phyloP scores from a whole-genome alignment of 2,888 invertebrate genomes.

The Girardia tigrina region DNA sequence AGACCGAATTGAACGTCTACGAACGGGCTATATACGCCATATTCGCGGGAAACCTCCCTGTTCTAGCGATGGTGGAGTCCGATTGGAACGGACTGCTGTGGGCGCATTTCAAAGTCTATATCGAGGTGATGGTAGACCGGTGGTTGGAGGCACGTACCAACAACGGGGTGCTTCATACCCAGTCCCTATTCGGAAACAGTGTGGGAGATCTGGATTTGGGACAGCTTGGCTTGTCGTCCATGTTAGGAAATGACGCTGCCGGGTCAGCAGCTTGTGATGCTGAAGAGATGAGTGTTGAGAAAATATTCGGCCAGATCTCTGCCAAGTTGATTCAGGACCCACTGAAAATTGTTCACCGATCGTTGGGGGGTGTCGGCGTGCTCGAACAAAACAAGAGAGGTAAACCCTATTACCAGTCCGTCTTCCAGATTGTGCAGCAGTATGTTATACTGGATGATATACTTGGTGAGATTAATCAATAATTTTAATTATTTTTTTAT shows the following conservation, averaged over 20 bases:
- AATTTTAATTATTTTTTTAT: no score
- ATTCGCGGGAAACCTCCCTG: neutral
- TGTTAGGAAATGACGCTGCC: no score
- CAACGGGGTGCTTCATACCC: neutral
- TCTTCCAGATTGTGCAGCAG: neutral
- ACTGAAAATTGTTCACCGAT: neutral
- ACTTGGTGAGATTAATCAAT: neutral
- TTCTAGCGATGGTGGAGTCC: neutral
- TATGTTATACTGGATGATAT: neutral
- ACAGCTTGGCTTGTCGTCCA: no score
- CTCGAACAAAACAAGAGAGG: neutral
- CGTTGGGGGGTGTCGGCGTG: neutral
- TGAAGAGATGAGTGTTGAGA: no score
- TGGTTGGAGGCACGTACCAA: neutral
- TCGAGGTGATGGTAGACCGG: neutral
- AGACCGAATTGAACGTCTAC: neutral
- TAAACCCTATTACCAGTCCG: neutral
- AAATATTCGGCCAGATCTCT: neutral
- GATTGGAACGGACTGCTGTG: conserved; percentile 7
- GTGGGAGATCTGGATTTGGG: no score
- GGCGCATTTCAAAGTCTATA: neutral
- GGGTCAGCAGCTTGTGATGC: no score
- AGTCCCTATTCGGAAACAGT: neutral
- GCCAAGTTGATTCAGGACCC: neutral
- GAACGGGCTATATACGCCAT: neutral